Conservation (phyloP, 2,888 invertebrate species). For the Deroplatys truncata region DNA sequence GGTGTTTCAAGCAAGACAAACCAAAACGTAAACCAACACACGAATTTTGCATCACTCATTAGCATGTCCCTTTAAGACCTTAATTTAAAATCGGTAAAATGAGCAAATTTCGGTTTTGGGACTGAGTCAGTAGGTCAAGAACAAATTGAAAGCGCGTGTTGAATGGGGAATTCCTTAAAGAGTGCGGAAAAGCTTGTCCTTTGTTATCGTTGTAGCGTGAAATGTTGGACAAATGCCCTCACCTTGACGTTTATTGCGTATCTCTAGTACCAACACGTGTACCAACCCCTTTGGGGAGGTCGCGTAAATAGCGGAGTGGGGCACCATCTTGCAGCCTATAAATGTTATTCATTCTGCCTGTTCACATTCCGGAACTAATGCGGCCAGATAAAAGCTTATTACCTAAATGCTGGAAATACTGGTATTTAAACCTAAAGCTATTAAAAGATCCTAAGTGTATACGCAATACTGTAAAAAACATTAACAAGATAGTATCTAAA, state of each 20-base stretch:
- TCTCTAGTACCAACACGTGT: not conserved
- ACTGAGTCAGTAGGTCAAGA: not conserved
- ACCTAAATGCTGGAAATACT: no score
- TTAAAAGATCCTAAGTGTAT: no score
- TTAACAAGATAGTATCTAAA: no score
- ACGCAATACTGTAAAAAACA: no score
- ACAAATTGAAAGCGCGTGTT: not conserved
- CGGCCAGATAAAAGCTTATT: no score
- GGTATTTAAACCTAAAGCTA: no score
- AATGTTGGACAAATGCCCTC: not conserved
- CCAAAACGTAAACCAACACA: no score
- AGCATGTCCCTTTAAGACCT: not conserved
- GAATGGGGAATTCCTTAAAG: not conserved
- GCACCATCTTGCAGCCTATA: not conserved
- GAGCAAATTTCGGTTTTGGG: not conserved
- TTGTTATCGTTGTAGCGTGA: not conserved
- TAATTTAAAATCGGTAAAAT: not conserved
- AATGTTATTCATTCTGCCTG: no score
- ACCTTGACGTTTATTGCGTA: not conserved
- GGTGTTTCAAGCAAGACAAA: no score
- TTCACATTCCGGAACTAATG: no score
- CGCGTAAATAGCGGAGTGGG: not conserved
- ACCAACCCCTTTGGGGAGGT: not conserved
- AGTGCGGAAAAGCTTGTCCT: not conserved
- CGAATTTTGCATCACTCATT: no score